A percentile compares a stretch with the other conserved stretches of the same genome.
These are phyloP conservation scores for Magallana nippona DNA, from an alignment of 2,888 invertebrate species.

Conservation along the genomic window DNA sequence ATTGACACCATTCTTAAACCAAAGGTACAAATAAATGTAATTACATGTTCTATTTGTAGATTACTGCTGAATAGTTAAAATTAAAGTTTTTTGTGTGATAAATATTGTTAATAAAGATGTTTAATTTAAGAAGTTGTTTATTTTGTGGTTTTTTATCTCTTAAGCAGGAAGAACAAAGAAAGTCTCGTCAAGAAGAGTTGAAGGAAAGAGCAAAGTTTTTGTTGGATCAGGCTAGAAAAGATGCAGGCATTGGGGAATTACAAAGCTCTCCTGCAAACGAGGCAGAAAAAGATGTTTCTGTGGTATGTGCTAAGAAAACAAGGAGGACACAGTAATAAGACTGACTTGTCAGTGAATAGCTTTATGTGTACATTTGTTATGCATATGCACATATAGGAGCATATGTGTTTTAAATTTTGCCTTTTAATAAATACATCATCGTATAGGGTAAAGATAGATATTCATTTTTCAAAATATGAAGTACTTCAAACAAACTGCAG, in stretches of 20 bases:
- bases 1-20: constrained; percentile 34
- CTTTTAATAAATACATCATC: too few species aligned
- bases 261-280: constrained; percentile 37
- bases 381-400: too few species aligned
- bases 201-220: constrained; percentile 91
- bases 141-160: neutral
- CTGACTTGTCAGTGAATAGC: too few species aligned
- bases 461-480: too few species aligned
- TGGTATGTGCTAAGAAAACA: neutral
- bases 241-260: constrained; percentile 80
- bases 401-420: too few species aligned
- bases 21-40: neutral
- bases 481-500: too few species aligned
- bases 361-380: too few species aligned
- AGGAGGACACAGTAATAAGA: too few species aligned
- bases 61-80: too few species aligned
- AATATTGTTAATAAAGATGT: neutral
- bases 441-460: too few species aligned
- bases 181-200: constrained; percentile 90
- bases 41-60: too few species aligned
- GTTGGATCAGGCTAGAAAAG: constrained; percentile 89
- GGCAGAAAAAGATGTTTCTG: constrained; percentile 30
- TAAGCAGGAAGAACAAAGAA: constrained; percentile 48
- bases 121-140: neutral
- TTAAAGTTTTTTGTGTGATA: neutral